Conservation (phyloP, 2,113 vertebrate genomes). For the Hemichromis elongatus region DNA sequence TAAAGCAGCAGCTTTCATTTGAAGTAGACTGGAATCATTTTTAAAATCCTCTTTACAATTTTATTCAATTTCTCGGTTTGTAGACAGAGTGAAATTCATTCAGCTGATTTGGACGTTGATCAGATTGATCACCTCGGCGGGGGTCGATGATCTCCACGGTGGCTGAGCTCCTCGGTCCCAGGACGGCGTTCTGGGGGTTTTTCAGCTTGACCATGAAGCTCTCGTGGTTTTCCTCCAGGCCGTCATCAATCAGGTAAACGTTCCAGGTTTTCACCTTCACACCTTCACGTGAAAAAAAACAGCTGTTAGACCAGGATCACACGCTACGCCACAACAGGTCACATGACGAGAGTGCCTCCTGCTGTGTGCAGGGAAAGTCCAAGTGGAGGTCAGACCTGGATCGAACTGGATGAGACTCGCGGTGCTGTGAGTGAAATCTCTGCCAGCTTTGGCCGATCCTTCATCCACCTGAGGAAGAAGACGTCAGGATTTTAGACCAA, state of each 20-base stretch:
- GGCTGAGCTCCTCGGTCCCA: slow-evolving; percentile 68
- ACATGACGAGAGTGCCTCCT: not conserved
- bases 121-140: slow-evolving; percentile 49
- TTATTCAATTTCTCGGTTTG: not conserved
- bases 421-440: slow-evolving; percentile 71
- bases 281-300: slow-evolving; percentile 61
- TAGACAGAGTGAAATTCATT: not conserved
- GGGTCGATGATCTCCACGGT: slow-evolving; percentile 69
- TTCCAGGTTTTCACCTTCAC: slow-evolving; percentile 75
- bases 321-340: not conserved
- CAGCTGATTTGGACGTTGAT: not conserved
- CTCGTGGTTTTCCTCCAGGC: slow-evolving; percentile 77
- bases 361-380: not conserved
- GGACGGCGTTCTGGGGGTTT: slow-evolving; percentile 61
- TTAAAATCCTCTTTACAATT: not conserved
- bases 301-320: not conserved
- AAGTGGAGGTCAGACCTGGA: slow-evolving; percentile 51
- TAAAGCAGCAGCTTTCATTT: not conserved
- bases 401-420: slow-evolving; percentile 72
- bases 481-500: not conserved
- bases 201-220: slow-evolving; percentile 65
- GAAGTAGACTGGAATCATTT: not conserved
- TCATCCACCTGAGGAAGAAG: slow-evolving; percentile 62
- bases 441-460: slow-evolving; percentile 61
- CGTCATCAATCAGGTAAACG: slow-evolving; percentile 70